Conservation (phyloP, 1,140 invertebrate species). For the Orchestia grillus region DNA sequence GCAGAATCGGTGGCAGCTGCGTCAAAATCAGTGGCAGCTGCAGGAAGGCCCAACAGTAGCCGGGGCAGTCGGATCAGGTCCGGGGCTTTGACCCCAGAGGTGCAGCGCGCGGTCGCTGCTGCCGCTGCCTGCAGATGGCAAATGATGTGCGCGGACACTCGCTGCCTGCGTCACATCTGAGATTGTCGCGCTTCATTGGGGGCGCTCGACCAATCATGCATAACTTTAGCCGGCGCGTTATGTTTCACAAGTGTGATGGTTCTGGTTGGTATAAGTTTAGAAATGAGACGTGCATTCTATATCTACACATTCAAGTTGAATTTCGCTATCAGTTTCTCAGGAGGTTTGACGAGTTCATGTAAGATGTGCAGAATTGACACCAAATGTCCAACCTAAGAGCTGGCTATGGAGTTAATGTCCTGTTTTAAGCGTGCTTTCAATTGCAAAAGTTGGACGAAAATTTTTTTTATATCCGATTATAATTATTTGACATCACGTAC, state of each 20-base stretch:
- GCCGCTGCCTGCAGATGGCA: neutral
- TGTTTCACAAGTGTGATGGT: too few relatives aligned
- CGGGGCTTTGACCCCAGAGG: neutral
- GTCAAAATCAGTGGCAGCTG: neutral
- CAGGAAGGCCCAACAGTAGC: constrained; percentile 2
- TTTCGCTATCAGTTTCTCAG: neutral
- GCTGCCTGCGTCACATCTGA: neutral
- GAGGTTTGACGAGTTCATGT: neutral
- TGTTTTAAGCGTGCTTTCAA: too few relatives aligned
- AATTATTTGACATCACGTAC: too few relatives aligned
- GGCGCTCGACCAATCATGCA: neutral
- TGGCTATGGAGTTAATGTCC: neutral
- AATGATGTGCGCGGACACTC: neutral
- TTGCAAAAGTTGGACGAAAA: too few relatives aligned
- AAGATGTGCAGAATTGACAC: neutral
- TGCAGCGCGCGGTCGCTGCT: neutral
- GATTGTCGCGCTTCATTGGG: neutral
- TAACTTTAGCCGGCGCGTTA: neutral
- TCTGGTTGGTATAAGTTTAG: too few relatives aligned
- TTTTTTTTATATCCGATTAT: too few relatives aligned
- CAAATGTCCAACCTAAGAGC: neutral
- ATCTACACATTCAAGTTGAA: too few relatives aligned
- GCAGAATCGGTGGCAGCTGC: neutral
- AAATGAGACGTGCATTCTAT: too few relatives aligned
- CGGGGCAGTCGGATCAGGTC: neutral